These are phyloP conservation scores for Oreochromis spilurus DNA, from an alignment of 2,113 vertebrate species.

Conservation along the genomic window DNA sequence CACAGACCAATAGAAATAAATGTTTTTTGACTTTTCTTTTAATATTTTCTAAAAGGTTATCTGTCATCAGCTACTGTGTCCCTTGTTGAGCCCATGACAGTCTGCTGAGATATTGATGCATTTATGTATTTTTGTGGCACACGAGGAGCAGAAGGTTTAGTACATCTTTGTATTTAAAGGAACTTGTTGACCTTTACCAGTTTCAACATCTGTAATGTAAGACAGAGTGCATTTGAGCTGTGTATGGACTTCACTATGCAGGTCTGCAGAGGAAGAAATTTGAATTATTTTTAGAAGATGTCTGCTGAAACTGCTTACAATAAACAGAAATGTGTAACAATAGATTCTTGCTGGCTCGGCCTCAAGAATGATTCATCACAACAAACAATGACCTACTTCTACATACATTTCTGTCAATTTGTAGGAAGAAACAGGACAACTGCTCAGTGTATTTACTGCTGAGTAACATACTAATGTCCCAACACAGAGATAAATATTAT, in stretches of 20 bases:
- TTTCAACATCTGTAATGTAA: background rate
- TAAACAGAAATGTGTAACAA: constrained; percentile 26
- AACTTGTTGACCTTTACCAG: constrained; percentile 6
- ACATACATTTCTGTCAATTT: background rate
- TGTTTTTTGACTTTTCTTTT: background rate
- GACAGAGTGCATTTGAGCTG: background rate
- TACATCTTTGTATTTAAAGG: background rate
- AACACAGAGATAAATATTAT: constrained; percentile 12
- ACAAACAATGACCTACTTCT: constrained; percentile 29
- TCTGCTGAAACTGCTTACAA: constrained; percentile 26
- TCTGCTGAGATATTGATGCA: constrained; percentile 4
- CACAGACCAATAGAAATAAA: background rate
- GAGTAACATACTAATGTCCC: background rate
- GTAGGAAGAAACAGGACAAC: background rate
- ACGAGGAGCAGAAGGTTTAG: background rate
- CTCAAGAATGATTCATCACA: constrained; percentile 35
- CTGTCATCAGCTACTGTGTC: constrained; percentile 16
- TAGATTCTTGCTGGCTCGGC: background rate
- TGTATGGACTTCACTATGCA: background rate
- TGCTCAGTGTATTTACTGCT: background rate
- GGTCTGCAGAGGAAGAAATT: background rate
- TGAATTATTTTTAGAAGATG: constrained; percentile 32
- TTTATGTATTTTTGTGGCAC: background rate
- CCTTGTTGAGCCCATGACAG: constrained; percentile 1
- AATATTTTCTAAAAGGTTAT: constrained; percentile 42